These are phyloP conservation scores for Neotoma lepida DNA, from an alignment of 2,113 vertebrate genomes.

Conservation along the genomic window DNA sequence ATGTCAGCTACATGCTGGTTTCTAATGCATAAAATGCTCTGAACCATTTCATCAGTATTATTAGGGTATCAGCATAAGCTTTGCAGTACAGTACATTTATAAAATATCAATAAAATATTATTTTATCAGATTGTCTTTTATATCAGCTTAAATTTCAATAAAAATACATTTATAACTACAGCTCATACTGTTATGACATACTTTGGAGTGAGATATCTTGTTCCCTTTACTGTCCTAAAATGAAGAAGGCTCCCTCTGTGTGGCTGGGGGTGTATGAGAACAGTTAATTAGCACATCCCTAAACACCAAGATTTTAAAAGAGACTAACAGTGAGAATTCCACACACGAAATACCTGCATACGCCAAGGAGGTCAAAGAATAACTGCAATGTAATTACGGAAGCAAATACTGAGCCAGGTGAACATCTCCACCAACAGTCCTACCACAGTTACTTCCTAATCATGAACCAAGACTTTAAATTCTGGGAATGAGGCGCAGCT, in stretches of 20 bases:
- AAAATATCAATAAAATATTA: slow-evolving; percentile 24
- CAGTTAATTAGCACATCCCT: slow-evolving; percentile 13
- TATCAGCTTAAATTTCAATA: background rate
- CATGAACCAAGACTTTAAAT: background rate
- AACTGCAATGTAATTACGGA: background rate
- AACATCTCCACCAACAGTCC: background rate
- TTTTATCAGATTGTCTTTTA: slow-evolving; percentile 35
- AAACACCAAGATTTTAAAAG: slow-evolving; percentile 31
- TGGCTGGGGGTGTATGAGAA: background rate
- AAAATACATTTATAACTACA: slow-evolving; percentile 26
- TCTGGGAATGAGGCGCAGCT: background rate
- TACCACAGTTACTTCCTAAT: background rate
- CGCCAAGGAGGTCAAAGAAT: slow-evolving; percentile 21
- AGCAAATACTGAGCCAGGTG: background rate
- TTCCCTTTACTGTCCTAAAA: background rate
- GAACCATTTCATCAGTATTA: slow-evolving; percentile 40
- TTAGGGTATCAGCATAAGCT: slow-evolving; percentile 7
- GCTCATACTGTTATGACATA: background rate
- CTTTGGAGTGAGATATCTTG: background rate
- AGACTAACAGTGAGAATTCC: slow-evolving; percentile 39
- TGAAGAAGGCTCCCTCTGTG: background rate
- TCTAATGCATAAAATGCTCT: slow-evolving; percentile 51
- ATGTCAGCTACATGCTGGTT: background rate
- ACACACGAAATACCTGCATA: background rate
- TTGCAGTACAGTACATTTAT: slow-evolving; percentile 1